Evolutionary conservation across 2,113 vertebrate genomes (phyloP).

Genomic region (Aix galericulata): DNA sequence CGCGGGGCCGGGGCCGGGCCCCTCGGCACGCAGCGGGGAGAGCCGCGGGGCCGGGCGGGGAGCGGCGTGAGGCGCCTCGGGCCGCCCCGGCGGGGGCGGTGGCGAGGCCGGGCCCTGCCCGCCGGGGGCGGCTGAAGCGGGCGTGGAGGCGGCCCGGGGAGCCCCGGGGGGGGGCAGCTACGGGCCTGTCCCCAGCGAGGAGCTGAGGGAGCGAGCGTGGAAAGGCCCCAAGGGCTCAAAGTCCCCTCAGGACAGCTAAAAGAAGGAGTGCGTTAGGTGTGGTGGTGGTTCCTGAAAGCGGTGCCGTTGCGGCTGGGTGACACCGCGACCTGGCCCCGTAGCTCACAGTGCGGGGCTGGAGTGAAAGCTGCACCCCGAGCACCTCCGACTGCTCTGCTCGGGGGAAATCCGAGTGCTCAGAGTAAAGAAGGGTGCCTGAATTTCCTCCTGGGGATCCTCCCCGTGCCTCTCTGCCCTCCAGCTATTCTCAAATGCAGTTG

Average conservation of each 20-base stretch:
- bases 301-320: accelerated
- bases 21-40: too few species aligned
- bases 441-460: neutral
- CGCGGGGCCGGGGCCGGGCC: neutral
- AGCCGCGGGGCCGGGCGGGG: too few species aligned
- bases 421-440: accelerated
- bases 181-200: neutral
- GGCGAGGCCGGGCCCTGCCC: too few species aligned
- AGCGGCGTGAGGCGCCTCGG: too few species aligned
- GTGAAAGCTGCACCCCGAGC: neutral
- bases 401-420: neutral
- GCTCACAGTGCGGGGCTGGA: accelerated
- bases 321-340: neutral
- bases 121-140: too few species aligned
- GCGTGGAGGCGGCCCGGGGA: neutral
- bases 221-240: neutral
- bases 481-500: accelerated
- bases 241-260: neutral
- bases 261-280: neutral
- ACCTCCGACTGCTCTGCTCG: accelerated
- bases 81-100: too few species aligned
- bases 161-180: neutral
- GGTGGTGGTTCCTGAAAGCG: neutral
- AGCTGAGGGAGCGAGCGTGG: accelerated
- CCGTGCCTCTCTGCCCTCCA: neutral